phyloP scores from a whole-genome alignment of 1,140 invertebrate genomes.

The Lysiphlebus fabarum region DNA sequence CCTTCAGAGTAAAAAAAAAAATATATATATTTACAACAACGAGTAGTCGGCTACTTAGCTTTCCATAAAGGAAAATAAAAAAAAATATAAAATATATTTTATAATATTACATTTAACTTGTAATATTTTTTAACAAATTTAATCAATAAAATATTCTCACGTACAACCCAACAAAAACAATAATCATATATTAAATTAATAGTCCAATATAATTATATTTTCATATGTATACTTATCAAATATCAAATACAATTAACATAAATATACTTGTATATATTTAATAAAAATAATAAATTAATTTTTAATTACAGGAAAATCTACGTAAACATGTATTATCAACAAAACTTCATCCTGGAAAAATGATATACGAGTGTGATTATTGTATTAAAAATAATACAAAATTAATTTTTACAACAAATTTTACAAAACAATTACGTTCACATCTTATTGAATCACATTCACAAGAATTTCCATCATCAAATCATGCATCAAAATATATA shows the following conservation, averaged over 20 bases:
- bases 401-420: constrained; percentile 60
- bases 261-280: neutral
- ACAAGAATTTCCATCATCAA: constrained; percentile 49
- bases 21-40: constrained; percentile 49
- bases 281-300: constrained; percentile 6
- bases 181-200: too few relatives aligned
- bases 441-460: constrained; percentile 64
- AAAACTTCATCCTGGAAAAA: constrained; percentile 71
- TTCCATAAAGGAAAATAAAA: constrained; percentile 12
- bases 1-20: constrained; percentile 38
- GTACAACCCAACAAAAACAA: too few relatives aligned
- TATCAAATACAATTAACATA: constrained; percentile 3
- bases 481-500: constrained; percentile 50
- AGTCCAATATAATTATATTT: too few relatives aligned
- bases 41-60: constrained; percentile 41
- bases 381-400: constrained; percentile 47
- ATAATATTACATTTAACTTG: neutral
- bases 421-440: constrained; percentile 63
- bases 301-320: constrained; percentile 70
- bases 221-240: neutral
- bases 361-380: constrained; percentile 71
- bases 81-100: constrained; percentile 1
- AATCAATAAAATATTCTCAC: neutral
- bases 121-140: neutral
- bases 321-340: constrained; percentile 82